Evolutionary conservation across 2,888 invertebrate genomes (phyloP), one percentile per base, ranked within the genome.

Genomic region (Cabera pusaria): DNA sequence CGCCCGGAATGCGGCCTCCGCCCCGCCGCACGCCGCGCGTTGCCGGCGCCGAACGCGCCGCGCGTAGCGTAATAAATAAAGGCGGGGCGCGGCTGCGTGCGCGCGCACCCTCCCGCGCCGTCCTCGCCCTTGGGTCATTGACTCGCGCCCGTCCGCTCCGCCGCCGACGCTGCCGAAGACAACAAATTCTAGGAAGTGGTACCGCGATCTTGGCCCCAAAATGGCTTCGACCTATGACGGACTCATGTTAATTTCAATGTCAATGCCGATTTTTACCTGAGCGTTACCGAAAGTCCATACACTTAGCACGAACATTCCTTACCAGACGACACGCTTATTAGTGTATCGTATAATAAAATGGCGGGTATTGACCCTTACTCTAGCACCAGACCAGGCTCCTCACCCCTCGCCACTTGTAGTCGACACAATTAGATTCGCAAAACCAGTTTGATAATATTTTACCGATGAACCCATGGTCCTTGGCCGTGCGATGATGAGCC

Each of bases 1-100:
- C 64, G 72, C 68, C 67, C 76, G 83, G 82, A 77, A 79, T 77
- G 77, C 78, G 81, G 82, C 81, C 82, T 83, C 80, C 76, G 76
- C 82, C 79, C 82, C 80, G 75, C 76, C 79, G 79, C 75, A n/a
- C 20, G 74, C 70, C 72, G 70, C 67, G 76, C 72, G 44, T 33
- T 43, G 43, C 41, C 49, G 67, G 71, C 74, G 75, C 68, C 69
- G 72, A 64, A 71, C 79, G 74, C 73, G 68, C 77, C 78, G 82
- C 84, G 77, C 84, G 85, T 83, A 84, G 78, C 82, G 86, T 87
- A 87, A 86, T 86, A 86, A 87, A 86, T 86, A 87, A 87, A 87
- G 85, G 86, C 85, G 85, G 87, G 85, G 87, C 85, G 82, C 83
- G 80, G 82, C 77, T 83, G 81, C 80, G 82, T 85, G 86, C 85